Evolutionary conservation across 2,888 invertebrate species (phyloP), one percentile per base, ranked within the genome.

Genomic region (Cryptus armator): DNA sequence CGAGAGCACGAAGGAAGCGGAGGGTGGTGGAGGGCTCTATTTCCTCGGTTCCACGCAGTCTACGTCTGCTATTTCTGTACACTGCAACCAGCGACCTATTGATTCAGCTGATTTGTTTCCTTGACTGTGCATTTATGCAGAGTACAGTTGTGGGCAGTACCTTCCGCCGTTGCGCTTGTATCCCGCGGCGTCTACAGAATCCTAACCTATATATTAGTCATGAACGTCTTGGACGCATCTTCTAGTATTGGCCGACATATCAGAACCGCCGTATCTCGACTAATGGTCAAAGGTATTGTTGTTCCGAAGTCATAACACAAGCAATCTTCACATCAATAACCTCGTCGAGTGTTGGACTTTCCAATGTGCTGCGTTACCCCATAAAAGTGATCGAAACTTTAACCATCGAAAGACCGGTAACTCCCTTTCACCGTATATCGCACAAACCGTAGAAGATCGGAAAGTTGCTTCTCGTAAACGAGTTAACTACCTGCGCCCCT

Each of bases 61-160:
- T 78, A 86, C 87, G 84, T 86, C 79, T 86, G 84, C 85, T 84
- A 81, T 87, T 84, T 86, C 81, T 87, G 24, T 24, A 24, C 1
- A 24, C 24, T 1, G 79, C 81, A 74, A 77, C 86, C 64, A 48
- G 16, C 32, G 51, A 51, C 46, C 43, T 16, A 48, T 86, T 81
- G 77, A 56, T 82, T 76, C 86, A 85, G 85, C 81, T 87, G 56
- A 78, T 86, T 87, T 87, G 77, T 86, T 88, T 85, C 76, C 75
- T 37, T 83, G 86, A 85, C 87, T 87, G 89, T 89, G 83, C 89
- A 88, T 89, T 88, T 88, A 89, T 88, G 87, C 86, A 81, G 67
- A 74, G 14, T 62, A 37, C 67, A 53, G 37, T 37, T 59, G 64
- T 64, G 64, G 66, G 59, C 46, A 37, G 24, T 24, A 24, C 3